A percentile compares a stretch with the other conserved stretches of the same genome.
Conservation (phyloP, 2,113 vertebrate genomes). For the Aegypius monachus region DNA sequence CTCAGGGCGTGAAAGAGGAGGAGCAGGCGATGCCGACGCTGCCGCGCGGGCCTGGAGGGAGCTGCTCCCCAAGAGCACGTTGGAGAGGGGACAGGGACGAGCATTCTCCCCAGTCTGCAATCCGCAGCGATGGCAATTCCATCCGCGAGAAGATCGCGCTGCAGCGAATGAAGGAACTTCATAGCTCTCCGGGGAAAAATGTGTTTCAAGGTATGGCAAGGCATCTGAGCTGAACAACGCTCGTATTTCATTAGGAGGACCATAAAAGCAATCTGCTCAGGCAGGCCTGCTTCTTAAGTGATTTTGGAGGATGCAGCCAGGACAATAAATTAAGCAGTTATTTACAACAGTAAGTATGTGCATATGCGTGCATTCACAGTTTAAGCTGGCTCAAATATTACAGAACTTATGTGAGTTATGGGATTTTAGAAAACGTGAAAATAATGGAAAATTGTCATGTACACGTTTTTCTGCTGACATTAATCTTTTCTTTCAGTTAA, state of each 20-base stretch:
- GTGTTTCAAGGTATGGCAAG: not conserved
- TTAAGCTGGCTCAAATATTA: not conserved
- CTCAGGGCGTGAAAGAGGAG: not conserved
- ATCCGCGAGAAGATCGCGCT: not conserved
- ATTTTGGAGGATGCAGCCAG: not conserved
- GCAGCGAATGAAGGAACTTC: not conserved
- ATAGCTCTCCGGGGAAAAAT: not conserved
- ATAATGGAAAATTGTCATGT: not conserved
- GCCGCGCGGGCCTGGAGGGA: not conserved
- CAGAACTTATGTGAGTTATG: not conserved
- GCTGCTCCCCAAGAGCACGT: fast-evolving
- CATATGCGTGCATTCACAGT: not conserved
- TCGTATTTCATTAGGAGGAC: not conserved
- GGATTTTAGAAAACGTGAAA: not conserved
- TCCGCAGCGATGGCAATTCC: not conserved
- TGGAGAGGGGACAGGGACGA: not conserved
- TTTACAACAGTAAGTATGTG: not conserved
- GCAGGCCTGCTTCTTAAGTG: not conserved
- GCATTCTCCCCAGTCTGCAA: not conserved
- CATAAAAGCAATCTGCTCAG: not conserved
- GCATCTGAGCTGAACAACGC: not conserved
- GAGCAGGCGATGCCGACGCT: fast-evolving
- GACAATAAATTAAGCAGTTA: not conserved
- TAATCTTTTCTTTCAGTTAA: not conserved
- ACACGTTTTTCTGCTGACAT: not conserved